Evolutionary conservation across 2,888 invertebrate species (phyloP).

Genomic region (Cartodere bifasciata): DNA sequence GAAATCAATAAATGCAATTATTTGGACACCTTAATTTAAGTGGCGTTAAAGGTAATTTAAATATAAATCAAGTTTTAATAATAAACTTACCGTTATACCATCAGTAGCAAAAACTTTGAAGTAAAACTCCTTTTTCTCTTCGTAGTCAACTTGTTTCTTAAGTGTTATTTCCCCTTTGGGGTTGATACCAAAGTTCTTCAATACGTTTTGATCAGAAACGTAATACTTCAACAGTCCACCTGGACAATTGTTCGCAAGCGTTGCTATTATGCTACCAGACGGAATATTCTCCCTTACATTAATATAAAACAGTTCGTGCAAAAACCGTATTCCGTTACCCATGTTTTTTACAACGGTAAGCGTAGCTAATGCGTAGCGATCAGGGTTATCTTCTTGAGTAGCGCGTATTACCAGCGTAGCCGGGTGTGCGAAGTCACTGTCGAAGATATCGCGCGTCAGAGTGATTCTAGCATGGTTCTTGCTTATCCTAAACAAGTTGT

Average conservation of each 20-base stretch:
- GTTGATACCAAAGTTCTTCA: constrained; percentile 64
- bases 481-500: constrained; percentile 50
- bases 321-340: constrained; percentile 43
- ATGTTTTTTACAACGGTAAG: constrained; percentile 48
- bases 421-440: constrained; percentile 51
- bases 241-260: constrained; percentile 52
- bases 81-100: constrained; percentile 48
- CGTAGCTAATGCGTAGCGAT: constrained; percentile 77
- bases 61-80: too few relatives aligned
- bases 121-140: constrained; percentile 53
- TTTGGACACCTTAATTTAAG: too few relatives aligned
- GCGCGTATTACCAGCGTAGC: constrained; percentile 72
- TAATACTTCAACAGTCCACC: constrained; percentile 59
- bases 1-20: too few relatives aligned
- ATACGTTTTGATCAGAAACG: constrained; percentile 59
- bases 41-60: too few relatives aligned
- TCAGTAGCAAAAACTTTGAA: constrained; percentile 77
- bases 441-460: constrained; percentile 44
- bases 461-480: constrained; percentile 49
- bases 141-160: constrained; percentile 65
- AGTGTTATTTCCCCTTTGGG: constrained; percentile 69
- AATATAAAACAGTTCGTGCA: constrained; percentile 56
- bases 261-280: constrained; percentile 58
- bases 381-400: constrained; percentile 64
- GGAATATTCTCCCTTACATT: constrained; percentile 66